A percentile compares a stretch with the other conserved stretches of the same genome.
phyloP scores from a whole-genome alignment of 2,113 vertebrate genomes.

The Tragulus kanchil region DNA sequence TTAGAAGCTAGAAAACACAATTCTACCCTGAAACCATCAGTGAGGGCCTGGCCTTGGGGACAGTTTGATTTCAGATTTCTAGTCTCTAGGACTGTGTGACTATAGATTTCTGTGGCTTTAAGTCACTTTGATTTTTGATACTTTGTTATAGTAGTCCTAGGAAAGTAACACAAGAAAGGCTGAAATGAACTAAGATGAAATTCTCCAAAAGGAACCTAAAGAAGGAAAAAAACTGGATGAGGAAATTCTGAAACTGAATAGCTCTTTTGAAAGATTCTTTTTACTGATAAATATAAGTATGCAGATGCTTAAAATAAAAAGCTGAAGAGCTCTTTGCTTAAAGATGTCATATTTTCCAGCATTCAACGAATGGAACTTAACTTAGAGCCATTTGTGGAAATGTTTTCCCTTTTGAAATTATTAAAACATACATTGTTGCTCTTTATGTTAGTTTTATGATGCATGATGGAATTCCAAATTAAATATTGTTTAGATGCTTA shows the following conservation, averaged over 20 bases:
- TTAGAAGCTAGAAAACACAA: not conserved
- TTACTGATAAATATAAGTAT: slow-evolving; percentile 63
- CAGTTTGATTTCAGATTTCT: not conserved
- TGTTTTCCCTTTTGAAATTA: slow-evolving; percentile 19
- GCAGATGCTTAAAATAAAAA: slow-evolving; percentile 67
- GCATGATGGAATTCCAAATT: slow-evolving; percentile 67
- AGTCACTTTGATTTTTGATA: not conserved
- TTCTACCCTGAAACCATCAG: not conserved
- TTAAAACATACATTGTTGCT: slow-evolving; percentile 66
- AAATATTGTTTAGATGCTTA: slow-evolving; percentile 70
- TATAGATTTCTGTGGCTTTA: not conserved
- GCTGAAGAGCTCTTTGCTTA: slow-evolving; percentile 61
- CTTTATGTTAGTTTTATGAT: slow-evolving; percentile 72
- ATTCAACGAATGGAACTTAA: slow-evolving; percentile 51
- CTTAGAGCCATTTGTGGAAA: slow-evolving; percentile 58
- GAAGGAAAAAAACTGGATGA: not conserved
- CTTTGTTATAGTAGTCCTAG: not conserved
- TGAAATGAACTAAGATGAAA: slow-evolving; percentile 41
- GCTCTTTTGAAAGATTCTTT: slow-evolving; percentile 52
- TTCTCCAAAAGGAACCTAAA: slow-evolving; percentile 35
- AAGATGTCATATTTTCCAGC: slow-evolving; percentile 68
- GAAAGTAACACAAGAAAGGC: not conserved
- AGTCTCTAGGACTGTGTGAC: not conserved
- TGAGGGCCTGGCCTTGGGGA: not conserved
- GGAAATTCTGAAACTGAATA: not conserved